Percentiles rank a stretch among this genome's conserved stretches.
Conservation (phyloP, 2,113 vertebrate species). For the Malaclemys terrapin region DNA sequence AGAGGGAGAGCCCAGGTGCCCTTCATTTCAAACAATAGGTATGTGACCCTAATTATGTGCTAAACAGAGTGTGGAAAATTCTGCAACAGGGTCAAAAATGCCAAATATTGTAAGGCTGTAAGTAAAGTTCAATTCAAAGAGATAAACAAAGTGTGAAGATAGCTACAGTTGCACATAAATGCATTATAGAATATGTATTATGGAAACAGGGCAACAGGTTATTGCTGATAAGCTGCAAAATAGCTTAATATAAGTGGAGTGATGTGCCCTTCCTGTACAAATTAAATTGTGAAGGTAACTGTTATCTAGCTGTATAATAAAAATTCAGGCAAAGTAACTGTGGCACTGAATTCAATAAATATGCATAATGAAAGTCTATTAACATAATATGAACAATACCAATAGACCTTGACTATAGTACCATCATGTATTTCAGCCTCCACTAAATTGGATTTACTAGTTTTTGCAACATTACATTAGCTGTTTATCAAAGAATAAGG, state of each 20-base stretch:
- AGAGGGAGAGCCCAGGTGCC: constrained; percentile 50
- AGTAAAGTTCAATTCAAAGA: constrained; percentile 48
- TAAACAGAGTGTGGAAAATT: constrained; percentile 62
- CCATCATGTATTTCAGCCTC: neutral
- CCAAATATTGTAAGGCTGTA: constrained; percentile 36
- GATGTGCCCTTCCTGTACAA: constrained; percentile 55
- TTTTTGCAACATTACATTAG: neutral
- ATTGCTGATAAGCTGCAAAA: constrained; percentile 49
- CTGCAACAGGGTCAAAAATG: constrained; percentile 61
- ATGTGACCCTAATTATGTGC: constrained; percentile 60
- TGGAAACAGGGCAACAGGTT: constrained; percentile 53
- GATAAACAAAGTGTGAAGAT: constrained; percentile 13
- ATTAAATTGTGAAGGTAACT: constrained; percentile 61
- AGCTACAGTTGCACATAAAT: constrained; percentile 57
- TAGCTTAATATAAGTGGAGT: constrained; percentile 48
- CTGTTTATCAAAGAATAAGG: constrained; percentile 18
- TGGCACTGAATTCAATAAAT: constrained; percentile 56
- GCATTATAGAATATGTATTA: constrained; percentile 39
- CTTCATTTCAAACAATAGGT: constrained; percentile 56
- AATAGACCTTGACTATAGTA: constrained; percentile 63
- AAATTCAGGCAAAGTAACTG: constrained; percentile 44
- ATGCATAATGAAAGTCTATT: constrained; percentile 45
- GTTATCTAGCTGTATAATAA: constrained; percentile 23
- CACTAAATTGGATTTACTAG: constrained; percentile 40
- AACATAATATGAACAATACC: constrained; percentile 46